Evolutionary conservation across 2,888 invertebrate genomes (phyloP).

Genomic region (Baccha elongata): DNA sequence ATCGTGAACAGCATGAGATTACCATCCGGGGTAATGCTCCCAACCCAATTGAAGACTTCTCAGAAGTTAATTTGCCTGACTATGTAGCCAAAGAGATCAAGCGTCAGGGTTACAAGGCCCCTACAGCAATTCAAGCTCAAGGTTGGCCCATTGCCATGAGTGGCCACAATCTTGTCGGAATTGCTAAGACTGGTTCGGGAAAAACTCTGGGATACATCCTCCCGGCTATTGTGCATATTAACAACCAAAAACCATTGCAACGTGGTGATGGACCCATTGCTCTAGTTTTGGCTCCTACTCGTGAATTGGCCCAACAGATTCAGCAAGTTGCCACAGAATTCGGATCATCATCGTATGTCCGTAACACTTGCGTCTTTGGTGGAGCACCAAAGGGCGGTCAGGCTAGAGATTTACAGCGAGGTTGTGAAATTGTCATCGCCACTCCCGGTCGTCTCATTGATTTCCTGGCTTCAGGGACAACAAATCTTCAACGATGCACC

Average conservation of each 20-base stretch:
- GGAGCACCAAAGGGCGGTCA: conserved; percentile 93
- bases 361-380: conserved; percentile 94
- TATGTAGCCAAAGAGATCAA: conserved; percentile 86
- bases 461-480: conserved; percentile 90
- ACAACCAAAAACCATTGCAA: conserved; percentile 89
- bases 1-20: conserved; percentile 87
- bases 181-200: conserved; percentile 92
- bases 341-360: conserved; percentile 89
- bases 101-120: conserved; percentile 88
- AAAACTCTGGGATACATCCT: conserved; percentile 91
- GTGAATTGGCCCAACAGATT: conserved; percentile 92
- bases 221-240: conserved; percentile 94
- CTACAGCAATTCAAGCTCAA: conserved; percentile 93
- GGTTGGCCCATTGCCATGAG: conserved; percentile 95
- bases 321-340: conserved; percentile 93
- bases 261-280: conserved; percentile 93
- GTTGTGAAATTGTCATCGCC: conserved; percentile 94
- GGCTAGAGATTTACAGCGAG: conserved; percentile 89
- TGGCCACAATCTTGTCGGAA: conserved; percentile 92
- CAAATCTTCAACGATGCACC: conserved; percentile 90
- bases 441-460: conserved; percentile 96
- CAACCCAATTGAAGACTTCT: conserved; percentile 90
- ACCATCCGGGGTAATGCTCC: conserved; percentile 89
- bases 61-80: conserved; percentile 91
- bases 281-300: conserved; percentile 90